Conservation (phyloP, 2,113 vertebrate species). For the Brienomyrus brachyistius region DNA sequence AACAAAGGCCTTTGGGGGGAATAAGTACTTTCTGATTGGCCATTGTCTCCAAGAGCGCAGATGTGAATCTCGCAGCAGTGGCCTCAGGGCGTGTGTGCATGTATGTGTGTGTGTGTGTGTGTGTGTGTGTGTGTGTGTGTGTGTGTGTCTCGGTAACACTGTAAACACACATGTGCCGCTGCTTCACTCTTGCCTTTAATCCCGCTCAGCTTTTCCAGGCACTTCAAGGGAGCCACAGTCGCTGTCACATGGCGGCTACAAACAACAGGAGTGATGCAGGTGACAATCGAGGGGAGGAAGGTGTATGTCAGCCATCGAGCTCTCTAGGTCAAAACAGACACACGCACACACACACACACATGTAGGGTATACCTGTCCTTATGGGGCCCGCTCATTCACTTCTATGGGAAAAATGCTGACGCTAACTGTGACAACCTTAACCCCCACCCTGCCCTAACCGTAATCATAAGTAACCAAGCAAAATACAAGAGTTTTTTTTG, state of each 20-base stretch:
- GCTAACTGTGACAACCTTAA: too few species aligned
- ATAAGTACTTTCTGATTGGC: slow-evolving; percentile 9
- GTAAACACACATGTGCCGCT: background rate
- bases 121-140: background rate
- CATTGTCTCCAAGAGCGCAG: background rate
- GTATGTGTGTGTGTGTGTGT: background rate
- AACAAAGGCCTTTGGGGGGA: slow-evolving; percentile 1
- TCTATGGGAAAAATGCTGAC: too few species aligned
- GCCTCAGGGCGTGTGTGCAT: background rate
- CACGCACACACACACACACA: background rate
- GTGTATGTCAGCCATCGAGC: background rate
- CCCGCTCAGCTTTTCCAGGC: background rate
- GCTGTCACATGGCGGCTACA: background rate
- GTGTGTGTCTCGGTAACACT: background rate
- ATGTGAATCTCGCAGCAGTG: background rate
- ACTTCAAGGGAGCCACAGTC: background rate
- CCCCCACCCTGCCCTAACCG: too few species aligned
- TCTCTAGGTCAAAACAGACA: background rate
- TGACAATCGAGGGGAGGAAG: background rate
- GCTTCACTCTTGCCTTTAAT: background rate
- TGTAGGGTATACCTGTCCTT: too few species aligned
- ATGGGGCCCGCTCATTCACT: too few species aligned
- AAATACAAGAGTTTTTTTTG: too few species aligned
- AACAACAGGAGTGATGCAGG: background rate
- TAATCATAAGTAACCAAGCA: too few species aligned